Conservation (phyloP, 2,797 vertebrate genomes). For the Heterohyrax brucei region DNA sequence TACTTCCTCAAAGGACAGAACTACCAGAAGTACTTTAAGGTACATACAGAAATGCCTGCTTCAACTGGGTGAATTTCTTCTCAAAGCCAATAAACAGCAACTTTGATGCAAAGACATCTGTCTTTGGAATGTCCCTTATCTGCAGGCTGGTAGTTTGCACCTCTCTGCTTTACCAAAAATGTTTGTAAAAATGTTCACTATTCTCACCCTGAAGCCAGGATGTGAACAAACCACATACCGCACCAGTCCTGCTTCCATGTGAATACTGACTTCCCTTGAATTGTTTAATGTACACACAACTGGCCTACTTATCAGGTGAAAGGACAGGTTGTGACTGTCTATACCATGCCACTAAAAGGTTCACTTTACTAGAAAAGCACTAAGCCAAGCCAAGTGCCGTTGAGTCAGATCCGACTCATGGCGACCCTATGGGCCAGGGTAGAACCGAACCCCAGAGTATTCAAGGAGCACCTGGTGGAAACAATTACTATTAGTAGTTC, state of each 20-base stretch:
- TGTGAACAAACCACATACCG: conserved; percentile 33
- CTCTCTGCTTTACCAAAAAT: conserved; percentile 16
- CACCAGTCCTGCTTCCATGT: neutral
- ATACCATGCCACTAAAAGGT: neutral
- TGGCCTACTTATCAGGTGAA: neutral
- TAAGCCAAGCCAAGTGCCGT: neutral
- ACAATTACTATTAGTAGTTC: neutral
- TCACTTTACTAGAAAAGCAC: conserved; percentile 15
- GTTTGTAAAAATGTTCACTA: neutral
- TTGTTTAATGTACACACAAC: neutral
- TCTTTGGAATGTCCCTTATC: neutral
- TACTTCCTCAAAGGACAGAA: neutral
- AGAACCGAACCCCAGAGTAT: too few species aligned
- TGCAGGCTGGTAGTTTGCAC: neutral
- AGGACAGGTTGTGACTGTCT: neutral
- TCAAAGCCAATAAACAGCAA: conserved; percentile 5
- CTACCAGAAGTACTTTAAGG: neutral
- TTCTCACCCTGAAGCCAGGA: conserved; percentile 15
- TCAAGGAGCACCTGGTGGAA: neutral
- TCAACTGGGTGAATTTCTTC: conserved; percentile 52
- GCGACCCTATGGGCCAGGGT: too few species aligned
- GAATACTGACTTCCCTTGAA: conserved; percentile 28
- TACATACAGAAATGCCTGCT: conserved; percentile 4
- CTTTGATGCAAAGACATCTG: neutral
- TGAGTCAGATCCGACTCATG: too few species aligned